Evolutionary conservation across 2,113 vertebrate genomes (phyloP).

Genomic region (Triplophysa tibetana): DNA sequence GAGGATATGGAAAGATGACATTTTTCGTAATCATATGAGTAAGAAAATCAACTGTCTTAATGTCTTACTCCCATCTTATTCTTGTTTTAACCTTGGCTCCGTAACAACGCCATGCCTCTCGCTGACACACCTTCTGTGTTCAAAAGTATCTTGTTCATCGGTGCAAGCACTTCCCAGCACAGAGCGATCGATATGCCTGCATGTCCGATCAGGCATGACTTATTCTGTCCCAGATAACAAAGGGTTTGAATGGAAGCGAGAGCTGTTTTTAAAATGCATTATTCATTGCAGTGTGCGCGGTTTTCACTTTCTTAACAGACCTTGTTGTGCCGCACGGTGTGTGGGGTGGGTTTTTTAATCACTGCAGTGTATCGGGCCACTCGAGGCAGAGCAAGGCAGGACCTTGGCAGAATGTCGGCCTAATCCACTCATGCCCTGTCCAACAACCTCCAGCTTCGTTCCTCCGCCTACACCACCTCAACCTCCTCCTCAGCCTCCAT

Average conservation of each 20-base stretch:
- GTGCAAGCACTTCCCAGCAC: conserved; percentile 50
- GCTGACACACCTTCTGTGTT: conserved; percentile 31
- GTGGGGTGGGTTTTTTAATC: conserved; percentile 62
- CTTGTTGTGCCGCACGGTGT: conserved; percentile 10
- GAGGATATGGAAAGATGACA: not conserved
- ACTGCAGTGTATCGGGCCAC: conserved; percentile 66
- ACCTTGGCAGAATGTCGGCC: conserved; percentile 68
- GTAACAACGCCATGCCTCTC: not conserved
- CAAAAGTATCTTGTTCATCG: conserved; percentile 54
- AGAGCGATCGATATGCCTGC: conserved; percentile 47
- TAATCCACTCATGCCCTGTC: conserved; percentile 69
- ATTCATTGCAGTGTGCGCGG: conserved; percentile 25
- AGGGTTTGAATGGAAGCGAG: conserved; percentile 8
- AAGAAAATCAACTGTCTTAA: conserved; percentile 63
- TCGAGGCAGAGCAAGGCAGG: conserved; percentile 66
- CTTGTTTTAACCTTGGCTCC: conserved; percentile 44
- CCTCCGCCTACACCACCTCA: conserved; percentile 55
- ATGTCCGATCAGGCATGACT: conserved; percentile 48
- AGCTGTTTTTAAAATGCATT: conserved; percentile 26
- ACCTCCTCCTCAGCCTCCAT: conserved; percentile 47
- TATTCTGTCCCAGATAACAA: conserved; percentile 28
- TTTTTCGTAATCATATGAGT: not conserved
- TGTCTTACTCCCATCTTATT: conserved; percentile 31
- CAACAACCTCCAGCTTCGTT: conserved; percentile 56
- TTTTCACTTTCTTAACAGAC: conserved; percentile 36